A percentile compares a stretch with the other conserved stretches of the same genome.
Conservation (phyloP, 2,888 invertebrate genomes). For the Troides aeacus region DNA sequence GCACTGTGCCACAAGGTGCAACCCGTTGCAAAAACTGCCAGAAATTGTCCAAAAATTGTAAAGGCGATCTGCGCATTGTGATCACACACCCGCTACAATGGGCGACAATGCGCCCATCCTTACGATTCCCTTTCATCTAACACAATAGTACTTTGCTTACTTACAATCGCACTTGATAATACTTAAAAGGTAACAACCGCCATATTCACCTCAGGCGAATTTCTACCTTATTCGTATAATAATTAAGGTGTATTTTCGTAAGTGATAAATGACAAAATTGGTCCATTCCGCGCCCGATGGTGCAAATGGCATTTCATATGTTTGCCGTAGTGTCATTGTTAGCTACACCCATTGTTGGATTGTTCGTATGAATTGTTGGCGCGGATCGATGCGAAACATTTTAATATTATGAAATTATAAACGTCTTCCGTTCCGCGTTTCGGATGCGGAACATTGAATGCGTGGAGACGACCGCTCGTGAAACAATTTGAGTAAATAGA, state of each 20-base stretch:
- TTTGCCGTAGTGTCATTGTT: slow-evolving; percentile 79
- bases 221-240: not conserved
- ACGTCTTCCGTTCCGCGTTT: slow-evolving; percentile 71
- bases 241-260: slow-evolving; percentile 21
- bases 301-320: slow-evolving; percentile 67
- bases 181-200: slow-evolving; percentile 35
- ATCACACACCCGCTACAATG: slow-evolving; percentile 76
- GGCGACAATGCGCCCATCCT: slow-evolving; percentile 71
- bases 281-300: slow-evolving; percentile 38
- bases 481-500: too few relatives aligned
- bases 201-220: not conserved
- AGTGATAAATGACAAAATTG: slow-evolving; percentile 31
- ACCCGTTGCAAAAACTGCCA: slow-evolving; percentile 76
- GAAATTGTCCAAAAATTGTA: slow-evolving; percentile 77
- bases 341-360: slow-evolving; percentile 75
- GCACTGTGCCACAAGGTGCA: slow-evolving; percentile 70
- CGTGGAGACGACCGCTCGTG: slow-evolving; percentile 35
- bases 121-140: slow-evolving; percentile 72
- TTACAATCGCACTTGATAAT: slow-evolving; percentile 52
- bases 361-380: slow-evolving; percentile 67
- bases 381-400: slow-evolving; percentile 77
- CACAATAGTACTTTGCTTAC: slow-evolving; percentile 73
- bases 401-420: slow-evolving; percentile 80
- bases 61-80: slow-evolving; percentile 73
- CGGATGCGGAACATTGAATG: slow-evolving; percentile 32